Percentiles rank a stretch among this genome's conserved stretches.
These are phyloP conservation scores for Lycaena phlaeas DNA, from an alignment of 2,888 invertebrate species.

Conservation along the genomic window DNA sequence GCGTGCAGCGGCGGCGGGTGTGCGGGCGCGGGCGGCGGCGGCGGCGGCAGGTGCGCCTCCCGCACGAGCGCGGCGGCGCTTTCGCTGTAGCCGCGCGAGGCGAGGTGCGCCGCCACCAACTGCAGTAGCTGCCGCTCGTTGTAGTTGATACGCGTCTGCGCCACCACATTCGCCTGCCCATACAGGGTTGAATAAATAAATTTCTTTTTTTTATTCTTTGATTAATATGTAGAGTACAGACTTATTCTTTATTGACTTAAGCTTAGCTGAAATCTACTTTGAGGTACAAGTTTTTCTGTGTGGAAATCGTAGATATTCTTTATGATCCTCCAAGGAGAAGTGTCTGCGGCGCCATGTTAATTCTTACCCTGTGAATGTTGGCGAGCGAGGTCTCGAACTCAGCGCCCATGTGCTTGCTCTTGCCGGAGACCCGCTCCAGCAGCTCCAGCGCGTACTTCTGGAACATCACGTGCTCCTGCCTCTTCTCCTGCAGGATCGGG, in stretches of 20 bases:
- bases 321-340: no score
- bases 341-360: no score
- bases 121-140: constrained; percentile 94
- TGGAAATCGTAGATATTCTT: no score
- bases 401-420: constrained; percentile 83
- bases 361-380: constrained; percentile 88
- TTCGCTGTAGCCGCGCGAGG: constrained; percentile 80
- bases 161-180: constrained; percentile 93
- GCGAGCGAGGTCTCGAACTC: constrained; percentile 90
- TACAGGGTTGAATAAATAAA: no score
- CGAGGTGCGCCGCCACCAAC: constrained; percentile 90
- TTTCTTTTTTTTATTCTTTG: no score
- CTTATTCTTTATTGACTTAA: no score
- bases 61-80: constrained; percentile 82
- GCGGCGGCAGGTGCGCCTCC: constrained; percentile 79
- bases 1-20: constrained; percentile 52
- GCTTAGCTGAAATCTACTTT: no score
- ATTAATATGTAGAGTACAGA: no score
- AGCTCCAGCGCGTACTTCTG: constrained; percentile 94
- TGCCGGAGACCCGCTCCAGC: constrained; percentile 91
- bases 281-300: no score
- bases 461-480: constrained; percentile 95
- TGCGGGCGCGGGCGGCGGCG: constrained; percentile 68
- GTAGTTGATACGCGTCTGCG: constrained; percentile 95
- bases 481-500: constrained; percentile 96